Evolutionary conservation across 2,888 invertebrate genomes (phyloP).

Genomic region (Zeuzera pyrina): DNA sequence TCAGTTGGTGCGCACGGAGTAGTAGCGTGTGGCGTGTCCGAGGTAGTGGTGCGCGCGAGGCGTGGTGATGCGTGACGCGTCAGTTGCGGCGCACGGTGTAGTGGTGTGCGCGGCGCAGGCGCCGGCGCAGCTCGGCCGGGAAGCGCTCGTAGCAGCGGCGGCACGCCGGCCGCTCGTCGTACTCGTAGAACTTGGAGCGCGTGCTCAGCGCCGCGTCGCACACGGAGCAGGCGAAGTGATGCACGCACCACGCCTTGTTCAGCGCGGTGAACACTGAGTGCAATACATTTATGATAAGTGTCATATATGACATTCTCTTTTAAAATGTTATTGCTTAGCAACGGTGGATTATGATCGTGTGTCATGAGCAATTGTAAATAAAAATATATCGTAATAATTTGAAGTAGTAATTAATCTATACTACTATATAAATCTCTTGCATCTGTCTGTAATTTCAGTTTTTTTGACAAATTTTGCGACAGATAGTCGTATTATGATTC

Average conservation of each 20-base stretch:
- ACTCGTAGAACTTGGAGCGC: slow-evolving; percentile 99
- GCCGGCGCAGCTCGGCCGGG: slow-evolving; percentile 92
- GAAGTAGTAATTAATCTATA: too few relatives aligned
- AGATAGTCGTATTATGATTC: too few relatives aligned
- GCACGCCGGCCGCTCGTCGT: slow-evolving; percentile 98
- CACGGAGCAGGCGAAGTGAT: slow-evolving; percentile 97
- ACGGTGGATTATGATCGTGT: too few relatives aligned
- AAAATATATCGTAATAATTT: too few relatives aligned
- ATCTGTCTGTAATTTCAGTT: too few relatives aligned
- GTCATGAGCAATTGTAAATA: too few relatives aligned
- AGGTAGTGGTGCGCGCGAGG: slow-evolving; percentile 92
- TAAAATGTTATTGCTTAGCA: too few relatives aligned
- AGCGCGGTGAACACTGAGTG: slow-evolving; percentile 94
- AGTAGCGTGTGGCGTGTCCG: slow-evolving; percentile 91
- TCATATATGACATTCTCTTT: too few relatives aligned
- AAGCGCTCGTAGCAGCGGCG: slow-evolving; percentile 98
- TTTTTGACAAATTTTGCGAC: too few relatives aligned
- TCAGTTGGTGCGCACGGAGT: slow-evolving; percentile 70
- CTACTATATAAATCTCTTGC: too few relatives aligned
- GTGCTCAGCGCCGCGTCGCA: slow-evolving; percentile 97
- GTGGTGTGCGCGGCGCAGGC: slow-evolving; percentile 91
- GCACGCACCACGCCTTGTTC: slow-evolving; percentile 99
- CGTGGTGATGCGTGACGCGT: too few relatives aligned
- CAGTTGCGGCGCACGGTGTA: slow-evolving; percentile 73
- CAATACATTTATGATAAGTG: too few relatives aligned